Base-by-base conservation (phyloP, 1,140 invertebrate genomes). In the Ectropis grisescens region DNA sequence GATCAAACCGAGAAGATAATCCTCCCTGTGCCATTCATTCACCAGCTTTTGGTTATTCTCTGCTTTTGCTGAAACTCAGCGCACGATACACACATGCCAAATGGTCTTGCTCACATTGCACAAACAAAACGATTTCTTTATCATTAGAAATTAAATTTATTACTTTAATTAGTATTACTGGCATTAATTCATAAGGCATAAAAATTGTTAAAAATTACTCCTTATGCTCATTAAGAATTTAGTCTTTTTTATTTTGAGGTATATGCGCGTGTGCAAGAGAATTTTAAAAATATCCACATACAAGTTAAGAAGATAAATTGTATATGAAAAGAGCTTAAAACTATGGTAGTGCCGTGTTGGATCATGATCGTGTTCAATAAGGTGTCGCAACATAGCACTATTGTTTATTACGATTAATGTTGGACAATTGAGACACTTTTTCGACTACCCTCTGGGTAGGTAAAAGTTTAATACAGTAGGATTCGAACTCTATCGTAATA, bases 1-100 rank as follows among this genome's bases (percentile, higher is more conserved):
- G 56, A 93, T 92, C 39, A 95, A 75, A 28, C 88, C 92, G 38
- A 94, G 71, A 33, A 87, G 81, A 69, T 92, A 93, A 51, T 88
- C 86, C 58, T 89, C 84, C 47, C 84, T 82, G 48, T 68, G 47
- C 53, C 71, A 60, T 72, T 74, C 45, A 75, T 67, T 43, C 47
- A 58, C 52, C 55, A 59, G 47, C 61, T 53, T 62, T 62, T 59
- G 33, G 56, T 71, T 75, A 71, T 69, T 67, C 40, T 49, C 45
- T 33, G 58, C 43, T 28, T 35, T 70, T 65, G 67, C 74, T 79
- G 69, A 55, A 71, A 71, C 55, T 76, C 69, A 71, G 66, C 67
- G 67, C 47, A 66, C 41, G 43, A 61, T 60, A 64, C 41, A 58
- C 41, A 54, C 37, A 45, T 44, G 41, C 37, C 42, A 52, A 58